A percentile compares a stretch with the other conserved stretches of the same genome.
These are phyloP conservation scores for Diarsia mendica DNA, from an alignment of 2,888 invertebrate species.

Conservation along the genomic window DNA sequence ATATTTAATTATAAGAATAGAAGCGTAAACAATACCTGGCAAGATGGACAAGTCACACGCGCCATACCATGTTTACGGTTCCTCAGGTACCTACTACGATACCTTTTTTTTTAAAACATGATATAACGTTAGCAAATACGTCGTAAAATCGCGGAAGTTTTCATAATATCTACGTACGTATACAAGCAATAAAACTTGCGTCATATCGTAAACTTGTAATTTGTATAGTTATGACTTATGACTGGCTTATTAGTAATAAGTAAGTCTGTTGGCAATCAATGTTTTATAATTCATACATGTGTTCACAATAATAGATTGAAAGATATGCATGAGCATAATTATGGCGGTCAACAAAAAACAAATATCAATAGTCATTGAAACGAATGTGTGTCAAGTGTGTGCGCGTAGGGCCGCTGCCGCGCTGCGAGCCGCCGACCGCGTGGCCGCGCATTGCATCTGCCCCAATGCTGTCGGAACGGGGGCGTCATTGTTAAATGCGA, in stretches of 20 bases:
- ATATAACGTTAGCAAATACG: constrained; percentile 45
- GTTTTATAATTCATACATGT: constrained; percentile 41
- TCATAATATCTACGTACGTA: constrained; percentile 37
- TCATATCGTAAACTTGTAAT: constrained; percentile 41
- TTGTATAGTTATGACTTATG: constrained; percentile 16
- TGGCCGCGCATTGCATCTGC: constrained; percentile 74
- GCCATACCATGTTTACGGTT: constrained; percentile 21
- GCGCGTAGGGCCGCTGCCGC: constrained; percentile 69
- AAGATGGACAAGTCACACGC: constrained; percentile 22
- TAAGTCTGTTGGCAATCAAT: constrained; percentile 35
- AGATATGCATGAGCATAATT: constrained; percentile 66
- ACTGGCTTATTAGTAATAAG: constrained; percentile 24
- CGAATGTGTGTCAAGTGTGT: constrained; percentile 88
- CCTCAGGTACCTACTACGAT: neutral
- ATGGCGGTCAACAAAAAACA: constrained; percentile 74
- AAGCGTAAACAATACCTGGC: constrained; percentile 31
- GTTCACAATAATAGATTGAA: constrained; percentile 56
- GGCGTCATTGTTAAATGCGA: constrained; percentile 80
- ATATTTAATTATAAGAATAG: constrained; percentile 33
- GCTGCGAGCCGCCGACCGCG: constrained; percentile 68
- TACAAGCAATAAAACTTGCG: constrained; percentile 44
- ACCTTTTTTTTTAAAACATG: constrained; percentile 31
- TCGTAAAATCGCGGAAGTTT: constrained; percentile 55
- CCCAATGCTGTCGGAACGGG: constrained; percentile 73
- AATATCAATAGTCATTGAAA: constrained; percentile 84